Conservation (phyloP, 2,797 vertebrate genomes). For the Harpagifer antarcticus region DNA sequence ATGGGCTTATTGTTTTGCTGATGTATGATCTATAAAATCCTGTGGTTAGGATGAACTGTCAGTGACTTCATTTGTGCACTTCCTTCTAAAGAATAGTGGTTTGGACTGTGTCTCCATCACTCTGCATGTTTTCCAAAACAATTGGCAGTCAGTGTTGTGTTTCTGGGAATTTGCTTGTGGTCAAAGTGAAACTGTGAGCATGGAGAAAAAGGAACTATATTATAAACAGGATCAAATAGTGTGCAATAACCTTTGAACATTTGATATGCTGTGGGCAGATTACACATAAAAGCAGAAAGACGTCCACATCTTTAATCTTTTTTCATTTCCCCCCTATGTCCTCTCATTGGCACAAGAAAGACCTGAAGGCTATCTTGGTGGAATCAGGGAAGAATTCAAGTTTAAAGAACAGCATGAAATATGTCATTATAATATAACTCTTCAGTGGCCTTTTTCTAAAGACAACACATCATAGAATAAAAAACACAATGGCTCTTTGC, state of each 20-base stretch:
- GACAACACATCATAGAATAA: constrained; percentile 22
- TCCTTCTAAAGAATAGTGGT: constrained; percentile 67
- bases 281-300: constrained; percentile 26
- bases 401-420: constrained; percentile 44
- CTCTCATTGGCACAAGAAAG: constrained; percentile 31
- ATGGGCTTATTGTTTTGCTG: constrained; percentile 63
- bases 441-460: constrained; percentile 45
- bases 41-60: constrained; percentile 62
- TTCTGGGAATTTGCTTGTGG: constrained; percentile 74
- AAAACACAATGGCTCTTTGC: constrained; percentile 37
- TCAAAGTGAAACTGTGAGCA: constrained; percentile 63
- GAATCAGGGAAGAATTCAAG: constrained; percentile 54
- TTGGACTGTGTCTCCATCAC: constrained; percentile 60
- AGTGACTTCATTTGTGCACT: constrained; percentile 68
- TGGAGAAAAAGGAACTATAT: constrained; percentile 26
- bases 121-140: constrained; percentile 50
- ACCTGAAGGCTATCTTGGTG: constrained; percentile 21
- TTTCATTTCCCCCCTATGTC: constrained; percentile 18
- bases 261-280: constrained; percentile 40
- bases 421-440: constrained; percentile 47
- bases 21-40: constrained; percentile 66
- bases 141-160: constrained; percentile 44
- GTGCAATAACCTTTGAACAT: constrained; percentile 33
- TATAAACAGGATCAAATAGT: constrained; percentile 15
- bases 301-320: constrained; percentile 20